These are phyloP conservation scores for Trypoxylon attenuatum DNA, from an alignment of 2,888 invertebrate genomes.

Conservation along the genomic window DNA sequence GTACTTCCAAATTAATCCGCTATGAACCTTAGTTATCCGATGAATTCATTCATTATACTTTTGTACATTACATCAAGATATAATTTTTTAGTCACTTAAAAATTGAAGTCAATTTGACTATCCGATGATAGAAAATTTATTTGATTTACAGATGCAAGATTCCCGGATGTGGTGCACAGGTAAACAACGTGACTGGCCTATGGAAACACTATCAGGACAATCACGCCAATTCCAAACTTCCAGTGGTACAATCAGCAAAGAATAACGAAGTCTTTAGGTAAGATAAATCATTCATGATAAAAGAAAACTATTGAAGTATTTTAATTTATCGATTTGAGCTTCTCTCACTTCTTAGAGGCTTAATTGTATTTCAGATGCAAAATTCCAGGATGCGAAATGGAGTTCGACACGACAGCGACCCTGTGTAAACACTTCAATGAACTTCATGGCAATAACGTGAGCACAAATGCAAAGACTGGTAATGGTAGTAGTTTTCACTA, in stretches of 20 bases:
- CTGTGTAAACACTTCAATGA: constrained; percentile 69
- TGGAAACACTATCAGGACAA: constrained; percentile 73
- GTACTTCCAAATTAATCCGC: too few species aligned
- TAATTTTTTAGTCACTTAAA: background rate
- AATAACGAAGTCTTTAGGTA: constrained; percentile 66
- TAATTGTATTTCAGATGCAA: constrained; percentile 64
- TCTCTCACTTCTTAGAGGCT: background rate
- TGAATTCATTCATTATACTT: too few species aligned
- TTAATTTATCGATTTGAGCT: background rate
- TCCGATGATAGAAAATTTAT: constrained; percentile 6
- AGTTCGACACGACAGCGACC: constrained; percentile 64
- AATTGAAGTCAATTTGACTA: background rate
- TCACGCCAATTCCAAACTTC: constrained; percentile 70
- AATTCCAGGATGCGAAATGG: constrained; percentile 65
- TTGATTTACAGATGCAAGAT: constrained; percentile 66
- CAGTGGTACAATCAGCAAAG: constrained; percentile 60
- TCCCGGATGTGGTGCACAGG: constrained; percentile 71
- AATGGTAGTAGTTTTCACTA: constrained; percentile 68
- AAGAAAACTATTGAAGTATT: background rate
- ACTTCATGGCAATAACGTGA: constrained; percentile 61
- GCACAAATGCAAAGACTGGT: constrained; percentile 71
- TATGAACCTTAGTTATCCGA: too few species aligned
- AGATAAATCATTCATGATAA: constrained; percentile 10
- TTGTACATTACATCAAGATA: too few species aligned
- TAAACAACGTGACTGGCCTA: constrained; percentile 67